These are phyloP conservation scores for Cataglyphis altisquamis DNA, from an alignment of 2,888 invertebrate genomes.

Conservation along the genomic window DNA sequence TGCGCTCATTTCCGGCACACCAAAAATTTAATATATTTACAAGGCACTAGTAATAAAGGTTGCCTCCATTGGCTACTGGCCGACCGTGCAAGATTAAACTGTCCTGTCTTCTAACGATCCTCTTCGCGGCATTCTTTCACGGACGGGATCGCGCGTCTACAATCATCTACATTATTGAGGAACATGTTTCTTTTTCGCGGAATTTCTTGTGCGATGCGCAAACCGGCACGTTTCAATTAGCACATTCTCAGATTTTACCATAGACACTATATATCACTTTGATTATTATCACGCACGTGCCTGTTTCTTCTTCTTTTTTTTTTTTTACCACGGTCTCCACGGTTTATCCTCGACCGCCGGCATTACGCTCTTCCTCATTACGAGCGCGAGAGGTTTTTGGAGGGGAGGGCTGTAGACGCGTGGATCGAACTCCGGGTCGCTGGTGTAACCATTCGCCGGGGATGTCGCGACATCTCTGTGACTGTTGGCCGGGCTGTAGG, in stretches of 20 bases:
- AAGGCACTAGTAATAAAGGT: slow-evolving; percentile 84
- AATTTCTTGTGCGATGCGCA: slow-evolving; percentile 20
- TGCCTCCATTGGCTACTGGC: slow-evolving; percentile 82
- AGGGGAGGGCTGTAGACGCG: slow-evolving; percentile 86
- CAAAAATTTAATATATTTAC: slow-evolving; percentile 74
- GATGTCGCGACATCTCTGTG: slow-evolving; percentile 87
- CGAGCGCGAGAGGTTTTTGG: slow-evolving; percentile 90
- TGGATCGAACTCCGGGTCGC: slow-evolving; percentile 83
- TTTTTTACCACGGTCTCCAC: slow-evolving; percentile 92
- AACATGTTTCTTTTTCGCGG: slow-evolving; percentile 66
- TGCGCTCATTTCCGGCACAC: slow-evolving; percentile 22
- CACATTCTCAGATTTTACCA: slow-evolving; percentile 12
- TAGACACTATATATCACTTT: slow-evolving; percentile 58
- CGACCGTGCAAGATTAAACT: slow-evolving; percentile 69
- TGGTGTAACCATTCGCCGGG: slow-evolving; percentile 84
- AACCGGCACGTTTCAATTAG: slow-evolving; percentile 39
- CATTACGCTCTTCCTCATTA: slow-evolving; percentile 89
- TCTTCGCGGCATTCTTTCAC: slow-evolving; percentile 29
- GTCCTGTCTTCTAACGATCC: slow-evolving; percentile 46
- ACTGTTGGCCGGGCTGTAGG: slow-evolving; percentile 81
- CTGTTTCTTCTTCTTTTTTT: neutral
- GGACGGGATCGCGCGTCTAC: slow-evolving; percentile 45
- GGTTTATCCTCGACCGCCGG: slow-evolving; percentile 91
- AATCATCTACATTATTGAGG: slow-evolving; percentile 59
- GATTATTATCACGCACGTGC: slow-evolving; percentile 38